Evolutionary conservation across 2,113 vertebrate genomes (phyloP).

Genomic region (Drymodes brunneopygia): DNA sequence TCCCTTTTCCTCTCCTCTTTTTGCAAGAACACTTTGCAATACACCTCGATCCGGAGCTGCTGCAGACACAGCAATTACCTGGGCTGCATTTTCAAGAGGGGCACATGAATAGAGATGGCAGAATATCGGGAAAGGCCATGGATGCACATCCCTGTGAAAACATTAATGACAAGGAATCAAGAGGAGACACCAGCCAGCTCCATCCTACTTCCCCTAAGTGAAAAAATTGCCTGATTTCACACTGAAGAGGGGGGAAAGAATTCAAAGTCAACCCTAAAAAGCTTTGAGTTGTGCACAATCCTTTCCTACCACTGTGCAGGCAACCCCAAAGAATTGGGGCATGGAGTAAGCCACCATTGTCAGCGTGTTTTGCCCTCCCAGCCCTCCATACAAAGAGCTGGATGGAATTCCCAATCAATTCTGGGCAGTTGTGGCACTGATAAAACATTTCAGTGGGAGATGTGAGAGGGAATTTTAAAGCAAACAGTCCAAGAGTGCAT

Average conservation of each 20-base stretch:
- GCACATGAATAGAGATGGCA: rapidly evolving
- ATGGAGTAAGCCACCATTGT: neutral
- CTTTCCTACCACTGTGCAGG: neutral
- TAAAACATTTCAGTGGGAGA: neutral
- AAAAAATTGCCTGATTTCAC: neutral
- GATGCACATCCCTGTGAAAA: neutral
- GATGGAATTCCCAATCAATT: neutral
- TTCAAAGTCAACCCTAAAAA: too few species aligned
- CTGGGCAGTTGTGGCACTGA: neutral
- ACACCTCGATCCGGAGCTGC: neutral
- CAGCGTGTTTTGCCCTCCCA: neutral
- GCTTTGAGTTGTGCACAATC: neutral
- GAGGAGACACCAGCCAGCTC: neutral
- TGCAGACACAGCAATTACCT: neutral
- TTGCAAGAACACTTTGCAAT: neutral
- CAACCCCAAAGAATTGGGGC: neutral
- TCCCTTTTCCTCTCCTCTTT: neutral
- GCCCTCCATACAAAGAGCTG: neutral
- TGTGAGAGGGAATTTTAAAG: neutral
- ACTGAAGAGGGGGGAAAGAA: too few species aligned
- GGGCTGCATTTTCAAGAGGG: neutral
- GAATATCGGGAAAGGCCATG: neutral
- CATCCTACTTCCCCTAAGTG: neutral
- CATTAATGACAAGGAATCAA: neutral
- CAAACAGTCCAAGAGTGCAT: neutral